Conservation (phyloP, 2,797 vertebrate genomes). For the Melanotaenia maccullochi region DNA sequence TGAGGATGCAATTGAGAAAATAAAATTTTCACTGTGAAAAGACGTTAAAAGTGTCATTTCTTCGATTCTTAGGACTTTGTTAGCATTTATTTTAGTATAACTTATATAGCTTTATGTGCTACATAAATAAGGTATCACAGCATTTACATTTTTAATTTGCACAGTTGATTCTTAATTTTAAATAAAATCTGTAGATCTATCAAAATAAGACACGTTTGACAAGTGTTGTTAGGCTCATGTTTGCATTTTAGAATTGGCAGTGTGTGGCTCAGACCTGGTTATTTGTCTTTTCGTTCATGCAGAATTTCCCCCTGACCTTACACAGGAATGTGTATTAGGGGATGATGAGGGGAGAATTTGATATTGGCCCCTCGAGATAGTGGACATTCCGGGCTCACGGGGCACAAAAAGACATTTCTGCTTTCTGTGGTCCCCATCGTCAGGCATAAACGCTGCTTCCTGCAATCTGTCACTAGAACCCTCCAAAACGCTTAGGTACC, state of each 20-base stretch:
- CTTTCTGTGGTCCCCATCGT: conserved; percentile 81
- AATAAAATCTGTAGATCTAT: background rate
- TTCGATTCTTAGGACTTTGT: background rate
- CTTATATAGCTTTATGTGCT: too few relatives aligned
- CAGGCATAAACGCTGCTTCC: conserved; percentile 85
- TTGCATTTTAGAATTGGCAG: conserved; percentile 24
- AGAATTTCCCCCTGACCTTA: conserved; percentile 83
- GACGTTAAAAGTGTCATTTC: background rate
- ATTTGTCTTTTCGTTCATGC: conserved; percentile 67
- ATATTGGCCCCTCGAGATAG: conserved; percentile 87
- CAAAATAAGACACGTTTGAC: background rate
- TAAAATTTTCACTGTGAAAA: background rate
- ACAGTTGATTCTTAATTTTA: background rate
- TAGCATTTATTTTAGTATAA: background rate
- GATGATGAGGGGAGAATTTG: conserved; percentile 85
- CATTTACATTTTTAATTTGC: background rate
- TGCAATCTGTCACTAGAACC: conserved; percentile 88
- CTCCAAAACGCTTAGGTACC: conserved; percentile 83
- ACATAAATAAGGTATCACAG: background rate
- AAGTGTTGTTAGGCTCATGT: conserved; percentile 1
- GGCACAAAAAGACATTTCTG: conserved; percentile 88
- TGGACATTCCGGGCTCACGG: conserved; percentile 84
- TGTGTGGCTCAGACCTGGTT: conserved; percentile 43
- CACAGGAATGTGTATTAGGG: conserved; percentile 83
- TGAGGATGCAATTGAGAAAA: background rate